These are phyloP conservation scores for Fregetta grallaria DNA, from an alignment of 2,113 vertebrate genomes.

Conservation along the genomic window DNA sequence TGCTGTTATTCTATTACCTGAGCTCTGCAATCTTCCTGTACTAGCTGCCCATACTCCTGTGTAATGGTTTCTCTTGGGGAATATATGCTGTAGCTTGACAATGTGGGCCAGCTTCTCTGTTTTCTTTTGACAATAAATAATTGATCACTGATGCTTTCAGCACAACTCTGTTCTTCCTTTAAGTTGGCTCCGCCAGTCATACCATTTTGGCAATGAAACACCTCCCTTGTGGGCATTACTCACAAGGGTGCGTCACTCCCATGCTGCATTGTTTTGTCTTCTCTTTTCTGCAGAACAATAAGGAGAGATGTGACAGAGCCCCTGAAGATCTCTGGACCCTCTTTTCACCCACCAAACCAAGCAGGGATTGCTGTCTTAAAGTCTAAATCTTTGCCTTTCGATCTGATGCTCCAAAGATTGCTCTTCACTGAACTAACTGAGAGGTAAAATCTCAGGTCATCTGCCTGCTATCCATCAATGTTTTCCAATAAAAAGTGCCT, in stretches of 20 bases:
- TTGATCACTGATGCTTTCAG: constrained; percentile 26
- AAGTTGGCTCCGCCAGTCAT: background rate
- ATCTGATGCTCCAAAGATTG: background rate
- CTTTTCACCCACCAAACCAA: background rate
- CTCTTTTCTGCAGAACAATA: background rate
- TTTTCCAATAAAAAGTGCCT: background rate
- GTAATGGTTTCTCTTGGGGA: background rate
- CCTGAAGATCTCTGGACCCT: background rate
- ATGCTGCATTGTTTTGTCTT: background rate
- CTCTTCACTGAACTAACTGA: background rate
- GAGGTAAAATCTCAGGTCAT: background rate
- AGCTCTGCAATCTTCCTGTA: background rate
- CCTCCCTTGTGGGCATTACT: background rate
- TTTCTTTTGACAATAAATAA: constrained; percentile 42
- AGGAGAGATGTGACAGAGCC: background rate
- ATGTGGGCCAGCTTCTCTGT: background rate
- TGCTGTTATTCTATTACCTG: background rate
- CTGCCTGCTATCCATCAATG: background rate
- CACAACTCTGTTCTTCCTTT: background rate
- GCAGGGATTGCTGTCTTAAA: background rate
- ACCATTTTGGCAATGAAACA: background rate
- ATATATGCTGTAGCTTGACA: background rate
- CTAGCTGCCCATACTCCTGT: background rate
- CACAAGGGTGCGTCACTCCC: background rate
- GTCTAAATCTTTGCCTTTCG: background rate